A percentile compares a stretch with the other conserved stretches of the same genome.
Evolutionary conservation across 1,140 invertebrate genomes (phyloP).

Genomic region (Pseudomyrmex gracilis): DNA sequence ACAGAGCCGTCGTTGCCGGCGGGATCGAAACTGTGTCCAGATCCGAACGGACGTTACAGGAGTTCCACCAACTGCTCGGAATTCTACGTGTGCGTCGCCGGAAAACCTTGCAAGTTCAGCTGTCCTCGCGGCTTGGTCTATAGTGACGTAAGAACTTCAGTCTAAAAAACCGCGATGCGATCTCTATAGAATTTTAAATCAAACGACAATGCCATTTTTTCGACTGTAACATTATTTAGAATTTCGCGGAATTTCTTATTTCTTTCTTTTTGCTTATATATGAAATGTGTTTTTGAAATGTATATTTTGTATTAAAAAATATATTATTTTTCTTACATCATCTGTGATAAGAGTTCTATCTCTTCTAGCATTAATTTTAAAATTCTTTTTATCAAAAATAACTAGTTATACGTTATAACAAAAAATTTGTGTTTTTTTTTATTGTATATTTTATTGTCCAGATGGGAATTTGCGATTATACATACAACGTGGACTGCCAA

Average conservation of each 20-base stretch:
- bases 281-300: background rate
- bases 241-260: no score
- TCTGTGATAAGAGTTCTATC: background rate
- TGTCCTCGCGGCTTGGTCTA: slow-evolving; percentile 88
- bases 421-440: no score
- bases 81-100: slow-evolving; percentile 88
- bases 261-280: background rate
- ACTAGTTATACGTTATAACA: background rate
- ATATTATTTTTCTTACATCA: background rate
- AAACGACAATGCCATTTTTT: background rate
- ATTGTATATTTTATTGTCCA: slow-evolving; percentile 71
- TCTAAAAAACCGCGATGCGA: slow-evolving; percentile 25
- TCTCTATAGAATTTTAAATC: slow-evolving; percentile 63
- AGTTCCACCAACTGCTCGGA: slow-evolving; percentile 88
- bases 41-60: slow-evolving; percentile 86
- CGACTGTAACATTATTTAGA: no score
- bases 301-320: slow-evolving; percentile 1
- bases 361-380: background rate
- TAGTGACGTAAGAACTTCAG: slow-evolving; percentile 87
- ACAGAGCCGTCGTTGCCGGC: slow-evolving; percentile 82
- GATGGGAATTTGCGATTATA: slow-evolving; percentile 88
- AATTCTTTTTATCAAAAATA: background rate
- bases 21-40: slow-evolving; percentile 83
- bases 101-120: slow-evolving; percentile 87
- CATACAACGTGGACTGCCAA: slow-evolving; percentile 86